Conservation (phyloP, 2,113 vertebrate genomes). For the Hippocampus barbouri region DNA sequence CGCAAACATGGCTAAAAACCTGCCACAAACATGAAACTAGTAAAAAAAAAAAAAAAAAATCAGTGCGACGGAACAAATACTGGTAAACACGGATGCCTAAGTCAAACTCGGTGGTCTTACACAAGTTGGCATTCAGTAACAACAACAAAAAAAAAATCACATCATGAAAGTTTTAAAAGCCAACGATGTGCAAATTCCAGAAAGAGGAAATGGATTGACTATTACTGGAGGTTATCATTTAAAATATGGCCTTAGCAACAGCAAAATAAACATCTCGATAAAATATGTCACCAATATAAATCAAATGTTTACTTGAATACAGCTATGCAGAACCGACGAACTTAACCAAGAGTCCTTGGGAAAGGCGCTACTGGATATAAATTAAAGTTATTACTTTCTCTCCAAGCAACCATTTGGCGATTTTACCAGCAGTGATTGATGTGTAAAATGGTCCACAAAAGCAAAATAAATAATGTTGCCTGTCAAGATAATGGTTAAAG, state of each 20-base stretch:
- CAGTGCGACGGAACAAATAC: conserved; percentile 23
- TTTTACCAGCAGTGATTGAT: conserved; percentile 32
- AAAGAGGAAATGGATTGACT: conserved; percentile 10
- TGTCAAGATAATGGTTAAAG: conserved; percentile 4
- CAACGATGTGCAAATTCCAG: conserved; percentile 23
- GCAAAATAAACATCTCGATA: neutral
- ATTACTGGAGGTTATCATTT: conserved; percentile 4
- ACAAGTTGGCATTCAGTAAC: conserved; percentile 14
- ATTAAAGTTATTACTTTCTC: neutral
- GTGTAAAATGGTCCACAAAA: neutral
- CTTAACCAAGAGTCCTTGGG: neutral
- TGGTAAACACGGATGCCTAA: conserved; percentile 23
- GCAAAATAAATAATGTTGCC: neutral
- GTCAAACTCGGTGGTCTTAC: conserved; percentile 15
- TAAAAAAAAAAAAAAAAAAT: neutral
- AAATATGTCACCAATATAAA: neutral
- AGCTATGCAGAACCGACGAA: neutral
- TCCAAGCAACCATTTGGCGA: conserved; percentile 1
- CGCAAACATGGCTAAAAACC: conserved; percentile 17
- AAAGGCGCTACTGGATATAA: neutral
- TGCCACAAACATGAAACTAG: conserved; percentile 6
- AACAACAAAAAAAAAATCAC: conserved; percentile 8
- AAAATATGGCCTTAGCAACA: neutral
- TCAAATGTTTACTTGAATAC: neutral
- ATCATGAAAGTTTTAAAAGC: conserved; percentile 3